Conservation (phyloP, 2,797 vertebrate genomes). For the Malurus leucopterus region DNA sequence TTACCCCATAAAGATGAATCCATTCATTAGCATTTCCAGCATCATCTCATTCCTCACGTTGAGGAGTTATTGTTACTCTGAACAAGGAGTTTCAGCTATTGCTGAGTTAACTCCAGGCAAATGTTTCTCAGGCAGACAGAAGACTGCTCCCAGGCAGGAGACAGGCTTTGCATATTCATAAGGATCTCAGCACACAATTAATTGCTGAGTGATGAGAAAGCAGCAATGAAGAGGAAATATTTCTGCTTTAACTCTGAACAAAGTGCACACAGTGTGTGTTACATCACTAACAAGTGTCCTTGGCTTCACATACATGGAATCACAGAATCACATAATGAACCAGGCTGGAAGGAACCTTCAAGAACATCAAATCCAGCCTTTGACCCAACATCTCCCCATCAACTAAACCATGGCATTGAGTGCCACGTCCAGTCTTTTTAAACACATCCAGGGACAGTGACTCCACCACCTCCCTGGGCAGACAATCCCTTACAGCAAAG, state of each 20-base stretch:
- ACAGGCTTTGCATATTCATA: constrained; percentile 71
- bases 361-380: too few species aligned
- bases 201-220: constrained; percentile 68
- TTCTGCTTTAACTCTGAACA: constrained; percentile 65
- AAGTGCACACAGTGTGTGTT: constrained; percentile 3
- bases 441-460: too few species aligned
- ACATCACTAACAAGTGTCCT: not conserved
- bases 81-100: not conserved
- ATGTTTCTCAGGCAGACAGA: not conserved
- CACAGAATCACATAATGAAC: too few species aligned
- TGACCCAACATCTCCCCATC: too few species aligned
- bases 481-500: too few species aligned
- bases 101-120: constrained; percentile 19
- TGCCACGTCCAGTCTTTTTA: too few species aligned
- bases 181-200: constrained; percentile 69
- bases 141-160: constrained; percentile 41
- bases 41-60: not conserved
- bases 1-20: not conserved
- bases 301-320: not conserved
- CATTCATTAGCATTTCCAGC: not conserved
- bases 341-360: too few species aligned
- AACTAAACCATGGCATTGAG: too few species aligned
- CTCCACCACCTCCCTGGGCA: too few species aligned
- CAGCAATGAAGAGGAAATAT: constrained; percentile 69
- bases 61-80: not conserved